Conservation (phyloP, 2,797 vertebrate genomes). For the Cynopterus sphinx region DNA sequence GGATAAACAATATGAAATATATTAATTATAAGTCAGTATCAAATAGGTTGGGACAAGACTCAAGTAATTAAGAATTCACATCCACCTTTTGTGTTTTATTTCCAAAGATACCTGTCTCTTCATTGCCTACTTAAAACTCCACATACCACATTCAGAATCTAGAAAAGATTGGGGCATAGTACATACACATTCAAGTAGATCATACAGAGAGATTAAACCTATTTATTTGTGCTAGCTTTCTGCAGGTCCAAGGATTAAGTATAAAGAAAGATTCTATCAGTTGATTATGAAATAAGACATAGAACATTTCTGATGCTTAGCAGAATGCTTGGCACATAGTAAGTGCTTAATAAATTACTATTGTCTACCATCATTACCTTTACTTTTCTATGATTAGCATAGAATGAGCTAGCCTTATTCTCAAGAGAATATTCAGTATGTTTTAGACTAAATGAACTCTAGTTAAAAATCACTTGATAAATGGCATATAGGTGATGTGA, state of each 20-base stretch:
- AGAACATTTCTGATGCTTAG: constrained; percentile 12
- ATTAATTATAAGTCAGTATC: constrained; percentile 70
- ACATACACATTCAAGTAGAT: neutral
- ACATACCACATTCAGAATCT: neutral
- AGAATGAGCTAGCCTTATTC: neutral
- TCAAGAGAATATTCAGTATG: constrained; percentile 34
- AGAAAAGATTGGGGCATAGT: neutral
- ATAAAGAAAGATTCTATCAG: neutral
- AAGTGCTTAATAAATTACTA: constrained; percentile 45
- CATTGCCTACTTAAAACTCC: constrained; percentile 36
- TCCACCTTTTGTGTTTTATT: constrained; percentile 48
- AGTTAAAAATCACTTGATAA: constrained; percentile 17
- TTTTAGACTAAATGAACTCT: neutral
- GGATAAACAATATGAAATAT: constrained; percentile 61
- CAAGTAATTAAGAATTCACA: constrained; percentile 46
- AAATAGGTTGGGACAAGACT: constrained; percentile 47
- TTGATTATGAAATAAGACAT: constrained; percentile 37
- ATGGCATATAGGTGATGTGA: neutral
- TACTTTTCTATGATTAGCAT: constrained; percentile 29
- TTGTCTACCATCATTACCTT: neutral
- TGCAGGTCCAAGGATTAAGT: neutral
- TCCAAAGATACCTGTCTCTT: constrained; percentile 54
- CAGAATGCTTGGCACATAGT: neutral
- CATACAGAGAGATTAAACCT: neutral
- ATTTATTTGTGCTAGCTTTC: constrained; percentile 18